A percentile compares a stretch with the other conserved stretches of the same genome.
These are phyloP conservation scores for Chorisops tibialis DNA, from an alignment of 2,888 invertebrate genomes.

Conservation along the genomic window DNA sequence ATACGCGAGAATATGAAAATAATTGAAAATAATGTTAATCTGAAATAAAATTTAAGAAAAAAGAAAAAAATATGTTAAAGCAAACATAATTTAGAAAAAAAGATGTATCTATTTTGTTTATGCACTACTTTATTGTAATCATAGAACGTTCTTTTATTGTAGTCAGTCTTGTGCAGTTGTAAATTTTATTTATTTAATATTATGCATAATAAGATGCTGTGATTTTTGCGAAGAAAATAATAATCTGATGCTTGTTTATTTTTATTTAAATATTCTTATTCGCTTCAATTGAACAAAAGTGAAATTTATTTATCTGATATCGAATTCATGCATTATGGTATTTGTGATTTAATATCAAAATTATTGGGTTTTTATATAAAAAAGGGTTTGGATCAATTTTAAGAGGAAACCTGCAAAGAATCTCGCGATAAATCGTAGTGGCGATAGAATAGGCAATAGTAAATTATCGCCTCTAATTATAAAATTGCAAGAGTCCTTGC, in stretches of 20 bases:
- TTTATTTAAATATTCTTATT: too few species aligned
- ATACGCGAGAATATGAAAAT: background rate
- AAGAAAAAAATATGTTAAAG: background rate
- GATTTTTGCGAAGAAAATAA: background rate
- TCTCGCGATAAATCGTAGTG: too few species aligned
- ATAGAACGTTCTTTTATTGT: background rate
- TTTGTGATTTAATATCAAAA: too few species aligned
- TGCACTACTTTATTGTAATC: constrained; percentile 14
- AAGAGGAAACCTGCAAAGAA: too few species aligned
- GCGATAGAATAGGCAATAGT: too few species aligned
- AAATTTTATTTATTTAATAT: background rate
- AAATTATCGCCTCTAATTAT: too few species aligned
- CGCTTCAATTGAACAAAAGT: too few species aligned
- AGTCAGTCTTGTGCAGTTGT: background rate
- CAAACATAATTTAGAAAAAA: background rate
- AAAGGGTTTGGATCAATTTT: too few species aligned
- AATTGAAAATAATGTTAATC: background rate
- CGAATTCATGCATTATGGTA: too few species aligned
- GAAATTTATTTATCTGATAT: too few species aligned
- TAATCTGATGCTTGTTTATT: background rate
- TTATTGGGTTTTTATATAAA: too few species aligned
- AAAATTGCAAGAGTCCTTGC: too few species aligned
- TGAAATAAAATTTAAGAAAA: background rate
- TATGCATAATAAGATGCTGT: background rate
- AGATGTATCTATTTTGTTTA: constrained; percentile 26